A percentile compares a stretch with the other conserved stretches of the same genome.
Conservation (phyloP, 2,113 vertebrate species). For the Clarias macrocephalus region DNA sequence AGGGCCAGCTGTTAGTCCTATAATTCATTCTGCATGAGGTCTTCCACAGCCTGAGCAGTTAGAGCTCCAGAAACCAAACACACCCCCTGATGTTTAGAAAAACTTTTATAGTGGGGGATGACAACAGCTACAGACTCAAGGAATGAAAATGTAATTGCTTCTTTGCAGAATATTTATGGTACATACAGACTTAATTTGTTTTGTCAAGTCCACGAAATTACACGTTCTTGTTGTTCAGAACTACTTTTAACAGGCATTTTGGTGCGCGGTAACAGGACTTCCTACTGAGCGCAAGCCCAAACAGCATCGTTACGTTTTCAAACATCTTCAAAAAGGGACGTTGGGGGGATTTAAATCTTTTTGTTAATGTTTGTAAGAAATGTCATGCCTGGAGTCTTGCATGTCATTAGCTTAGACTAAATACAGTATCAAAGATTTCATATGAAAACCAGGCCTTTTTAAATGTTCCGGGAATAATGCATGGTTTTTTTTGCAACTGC, state of each 20-base stretch:
- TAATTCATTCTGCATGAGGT: conserved; percentile 56
- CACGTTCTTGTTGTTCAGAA: conserved; percentile 1
- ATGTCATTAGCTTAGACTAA: neutral
- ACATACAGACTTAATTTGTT: conserved; percentile 30
- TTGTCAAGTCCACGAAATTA: conserved; percentile 24
- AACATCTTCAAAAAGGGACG: conserved; percentile 1
- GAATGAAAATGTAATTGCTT: conserved; percentile 11
- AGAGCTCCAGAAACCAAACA: neutral
- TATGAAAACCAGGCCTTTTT: neutral
- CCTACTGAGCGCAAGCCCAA: conserved; percentile 27
- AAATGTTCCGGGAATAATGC: neutral
- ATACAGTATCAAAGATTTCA: neutral
- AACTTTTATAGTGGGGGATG: conserved; percentile 3
- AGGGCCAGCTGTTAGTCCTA: conserved; percentile 47
- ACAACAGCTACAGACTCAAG: neutral
- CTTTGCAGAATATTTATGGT: conserved; percentile 4
- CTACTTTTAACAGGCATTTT: conserved; percentile 10
- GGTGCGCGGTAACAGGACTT: conserved; percentile 14
- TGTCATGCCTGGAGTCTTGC: neutral
- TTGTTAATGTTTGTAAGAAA: neutral
- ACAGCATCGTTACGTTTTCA: conserved; percentile 22
- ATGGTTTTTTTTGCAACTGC: neutral
- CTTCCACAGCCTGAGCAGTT: neutral
- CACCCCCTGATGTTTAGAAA: neutral
- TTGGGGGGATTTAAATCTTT: neutral